Evolutionary conservation across 2,888 invertebrate genomes (phyloP), one percentile per base, ranked within the genome.

Genomic region (Pomacea canaliculata): DNA sequence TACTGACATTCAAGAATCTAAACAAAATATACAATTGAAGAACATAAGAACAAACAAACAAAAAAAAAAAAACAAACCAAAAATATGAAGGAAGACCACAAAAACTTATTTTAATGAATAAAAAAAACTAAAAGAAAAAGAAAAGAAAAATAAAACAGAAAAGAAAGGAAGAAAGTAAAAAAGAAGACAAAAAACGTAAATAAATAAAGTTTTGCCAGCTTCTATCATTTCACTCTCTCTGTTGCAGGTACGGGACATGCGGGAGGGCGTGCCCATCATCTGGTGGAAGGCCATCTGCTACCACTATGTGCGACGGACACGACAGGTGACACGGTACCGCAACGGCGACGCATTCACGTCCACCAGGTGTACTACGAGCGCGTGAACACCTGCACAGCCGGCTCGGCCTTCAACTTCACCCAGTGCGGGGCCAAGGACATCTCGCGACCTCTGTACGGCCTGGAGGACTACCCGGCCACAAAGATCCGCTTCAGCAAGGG

Each of bases 221-320:
- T 10, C 51, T 56, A 10, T 56, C 16, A 8, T 16, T 16, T 56
- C 51, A 16, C 51, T 56, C 16, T 56, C 51, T 0, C 51, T 56
- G 49, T 65, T 4, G 3, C 67, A 73, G 63, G 76, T 73, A 0
- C 69, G 72, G 7, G 77, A 79, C 27, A 86, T 89, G 87, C 80
- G 86, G 83, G 93, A 93, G 63, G 94, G 95, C 0, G 93, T 94
- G 78, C 95, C 95, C 0, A 93, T 95, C 76, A 94, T 96, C 69
- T 96, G 96, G 96, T 96, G 96, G 96, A 95, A 95, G 88, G 95
- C 95, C 68, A 93, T 95, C 77, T 95, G 95, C 90, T 96, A 95
- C 90, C 96, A 96, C 91, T 96, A 95, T 91, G 94, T 95, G 79
- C 91, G 95, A 63, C 93, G 95, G 81, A 91, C 94, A 86, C 92